These are phyloP conservation scores for Uromys caudimaculatus DNA, from an alignment of 2,797 vertebrate genomes.

Conservation along the genomic window DNA sequence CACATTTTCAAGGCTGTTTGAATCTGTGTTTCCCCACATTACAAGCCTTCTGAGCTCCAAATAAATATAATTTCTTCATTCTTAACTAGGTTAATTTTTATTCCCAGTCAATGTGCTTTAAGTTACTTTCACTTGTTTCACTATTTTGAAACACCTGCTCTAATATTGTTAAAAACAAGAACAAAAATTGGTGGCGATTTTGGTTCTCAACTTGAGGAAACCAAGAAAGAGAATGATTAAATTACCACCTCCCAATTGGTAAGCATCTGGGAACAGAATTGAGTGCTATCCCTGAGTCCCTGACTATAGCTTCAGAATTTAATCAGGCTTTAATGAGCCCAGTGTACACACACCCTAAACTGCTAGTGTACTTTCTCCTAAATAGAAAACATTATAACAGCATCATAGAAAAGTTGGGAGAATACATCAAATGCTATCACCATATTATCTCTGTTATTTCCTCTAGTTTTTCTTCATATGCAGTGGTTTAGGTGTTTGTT, in stretches of 20 bases:
- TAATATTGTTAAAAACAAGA: conserved; percentile 49
- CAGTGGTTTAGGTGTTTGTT: neutral
- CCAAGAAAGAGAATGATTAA: conserved; percentile 23
- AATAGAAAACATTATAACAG: conserved; percentile 43
- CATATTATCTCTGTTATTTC: neutral
- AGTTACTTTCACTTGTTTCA: conserved; percentile 36
- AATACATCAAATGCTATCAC: neutral
- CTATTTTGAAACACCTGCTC: conserved; percentile 16
- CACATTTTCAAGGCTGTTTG: neutral
- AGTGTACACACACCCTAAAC: neutral
- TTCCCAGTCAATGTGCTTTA: neutral
- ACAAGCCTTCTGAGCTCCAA: neutral
- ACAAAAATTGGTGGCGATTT: conserved; percentile 40
- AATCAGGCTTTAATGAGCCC: neutral
- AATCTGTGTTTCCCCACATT: neutral
- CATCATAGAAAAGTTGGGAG: conserved; percentile 10
- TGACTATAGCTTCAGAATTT: conserved; percentile 6
- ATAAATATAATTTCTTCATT: conserved; percentile 22
- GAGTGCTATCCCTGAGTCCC: conserved; percentile 24
- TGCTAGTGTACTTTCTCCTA: conserved; percentile 21
- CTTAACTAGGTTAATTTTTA: neutral
- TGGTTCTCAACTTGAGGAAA: conserved; percentile 45
- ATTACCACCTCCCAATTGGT: neutral
- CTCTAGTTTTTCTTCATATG: neutral
- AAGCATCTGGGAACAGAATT: conserved; percentile 20